These are phyloP conservation scores for Eupsittula cactorum DNA, from an alignment of 2,113 vertebrate species.

Conservation along the genomic window DNA sequence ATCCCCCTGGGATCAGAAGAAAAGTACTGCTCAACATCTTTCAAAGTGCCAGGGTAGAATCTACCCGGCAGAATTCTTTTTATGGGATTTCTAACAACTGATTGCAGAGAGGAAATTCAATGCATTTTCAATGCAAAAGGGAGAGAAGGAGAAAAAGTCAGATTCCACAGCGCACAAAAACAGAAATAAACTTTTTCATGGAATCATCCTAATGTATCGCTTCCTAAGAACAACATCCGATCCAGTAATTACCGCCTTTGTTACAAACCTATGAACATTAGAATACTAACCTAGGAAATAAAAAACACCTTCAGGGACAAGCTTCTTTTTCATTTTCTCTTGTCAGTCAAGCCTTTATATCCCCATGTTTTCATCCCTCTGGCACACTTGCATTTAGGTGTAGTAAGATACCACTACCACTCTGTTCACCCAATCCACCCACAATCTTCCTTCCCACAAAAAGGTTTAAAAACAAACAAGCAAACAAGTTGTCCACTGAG, in stretches of 20 bases:
- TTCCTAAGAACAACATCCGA: background rate
- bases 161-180: background rate
- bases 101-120: background rate
- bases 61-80: background rate
- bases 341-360: background rate
- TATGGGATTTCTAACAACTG: background rate
- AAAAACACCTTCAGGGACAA: background rate
- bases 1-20: background rate
- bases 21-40: background rate
- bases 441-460: background rate
- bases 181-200: background rate
- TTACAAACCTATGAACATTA: background rate
- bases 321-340: background rate
- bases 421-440: background rate
- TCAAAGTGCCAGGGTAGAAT: background rate
- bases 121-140: background rate
- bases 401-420: background rate
- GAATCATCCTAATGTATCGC: background rate
- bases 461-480: background rate
- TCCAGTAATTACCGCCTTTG: background rate
- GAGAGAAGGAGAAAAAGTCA: conserved; percentile 26
- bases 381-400: background rate
- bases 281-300: background rate
- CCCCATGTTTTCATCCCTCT: background rate
- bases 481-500: background rate